A percentile compares a stretch with the other conserved stretches of the same genome.
Conservation (phyloP, 2,113 vertebrate species). For the Physeter macrocephalus region DNA sequence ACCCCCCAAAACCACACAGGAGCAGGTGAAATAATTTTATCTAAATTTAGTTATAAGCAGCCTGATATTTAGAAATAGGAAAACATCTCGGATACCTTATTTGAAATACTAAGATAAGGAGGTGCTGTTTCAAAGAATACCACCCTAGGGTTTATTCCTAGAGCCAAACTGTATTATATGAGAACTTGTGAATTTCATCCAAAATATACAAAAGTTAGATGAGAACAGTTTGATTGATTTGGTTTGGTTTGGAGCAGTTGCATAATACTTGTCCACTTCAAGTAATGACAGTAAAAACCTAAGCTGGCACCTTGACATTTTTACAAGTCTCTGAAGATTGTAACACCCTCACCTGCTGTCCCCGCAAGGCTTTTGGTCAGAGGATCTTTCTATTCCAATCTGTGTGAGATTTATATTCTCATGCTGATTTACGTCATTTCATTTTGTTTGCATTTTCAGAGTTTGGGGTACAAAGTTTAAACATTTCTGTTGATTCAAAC, state of each 20-base stretch:
- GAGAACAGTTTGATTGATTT: background rate
- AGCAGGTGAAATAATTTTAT: background rate
- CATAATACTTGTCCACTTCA: background rate
- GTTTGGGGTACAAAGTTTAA: background rate
- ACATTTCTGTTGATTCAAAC: background rate
- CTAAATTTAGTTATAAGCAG: background rate
- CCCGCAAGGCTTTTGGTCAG: background rate
- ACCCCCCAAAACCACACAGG: background rate
- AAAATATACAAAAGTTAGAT: background rate
- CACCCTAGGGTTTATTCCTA: background rate
- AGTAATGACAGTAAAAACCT: slow-evolving; percentile 7
- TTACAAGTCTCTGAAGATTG: slow-evolving; percentile 2
- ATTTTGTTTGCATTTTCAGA: slow-evolving; percentile 9
- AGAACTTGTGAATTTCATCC: background rate
- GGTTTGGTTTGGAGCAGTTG: slow-evolving; percentile 1
- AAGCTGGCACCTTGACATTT: background rate
- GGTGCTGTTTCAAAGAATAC: background rate
- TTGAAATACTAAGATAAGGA: background rate
- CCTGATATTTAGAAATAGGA: background rate
- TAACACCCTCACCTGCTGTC: background rate
- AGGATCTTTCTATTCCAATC: background rate
- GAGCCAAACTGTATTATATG: background rate
- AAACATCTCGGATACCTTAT: background rate
- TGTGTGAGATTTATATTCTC: background rate
- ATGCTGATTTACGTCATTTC: background rate